These are phyloP conservation scores for Raja brachyura DNA, from an alignment of 2,113 vertebrate species.

Conservation along the genomic window DNA sequence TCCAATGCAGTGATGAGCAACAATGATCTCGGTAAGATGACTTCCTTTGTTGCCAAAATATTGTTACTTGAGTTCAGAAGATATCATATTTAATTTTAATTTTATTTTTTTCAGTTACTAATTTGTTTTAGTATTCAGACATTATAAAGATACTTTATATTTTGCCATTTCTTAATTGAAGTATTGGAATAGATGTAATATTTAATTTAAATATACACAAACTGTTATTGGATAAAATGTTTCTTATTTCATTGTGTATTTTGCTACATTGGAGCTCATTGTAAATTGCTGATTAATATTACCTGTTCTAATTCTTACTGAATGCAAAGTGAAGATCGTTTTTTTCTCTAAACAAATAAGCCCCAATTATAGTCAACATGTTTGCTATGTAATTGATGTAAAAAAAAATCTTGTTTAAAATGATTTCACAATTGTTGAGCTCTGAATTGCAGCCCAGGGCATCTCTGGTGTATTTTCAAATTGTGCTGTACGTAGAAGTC, in stretches of 20 bases:
- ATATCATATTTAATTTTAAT: background rate
- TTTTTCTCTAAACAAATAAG: background rate
- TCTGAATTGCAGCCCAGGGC: background rate
- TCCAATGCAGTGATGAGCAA: conserved; percentile 98
- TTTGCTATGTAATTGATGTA: background rate
- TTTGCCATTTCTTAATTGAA: background rate
- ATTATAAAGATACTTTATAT: background rate
- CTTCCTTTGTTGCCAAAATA: background rate
- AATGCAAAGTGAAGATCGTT: background rate
- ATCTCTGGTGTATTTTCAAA: background rate
- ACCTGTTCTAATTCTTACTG: background rate
- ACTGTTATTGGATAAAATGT: background rate
- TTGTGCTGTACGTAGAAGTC: too few relatives aligned
- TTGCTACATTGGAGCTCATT: background rate
- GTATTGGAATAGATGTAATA: background rate
- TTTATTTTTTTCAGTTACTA: background rate
- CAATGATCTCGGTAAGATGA: conserved; percentile 84
- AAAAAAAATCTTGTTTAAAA: background rate
- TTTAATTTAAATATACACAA: background rate
- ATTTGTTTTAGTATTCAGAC: background rate
- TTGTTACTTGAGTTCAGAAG: background rate
- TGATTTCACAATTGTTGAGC: background rate
- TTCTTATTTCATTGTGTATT: background rate
- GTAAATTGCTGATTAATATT: background rate
- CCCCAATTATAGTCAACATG: background rate